Conservation (phyloP, 1,140 invertebrate species). For the Drosophila athabasca region DNA sequence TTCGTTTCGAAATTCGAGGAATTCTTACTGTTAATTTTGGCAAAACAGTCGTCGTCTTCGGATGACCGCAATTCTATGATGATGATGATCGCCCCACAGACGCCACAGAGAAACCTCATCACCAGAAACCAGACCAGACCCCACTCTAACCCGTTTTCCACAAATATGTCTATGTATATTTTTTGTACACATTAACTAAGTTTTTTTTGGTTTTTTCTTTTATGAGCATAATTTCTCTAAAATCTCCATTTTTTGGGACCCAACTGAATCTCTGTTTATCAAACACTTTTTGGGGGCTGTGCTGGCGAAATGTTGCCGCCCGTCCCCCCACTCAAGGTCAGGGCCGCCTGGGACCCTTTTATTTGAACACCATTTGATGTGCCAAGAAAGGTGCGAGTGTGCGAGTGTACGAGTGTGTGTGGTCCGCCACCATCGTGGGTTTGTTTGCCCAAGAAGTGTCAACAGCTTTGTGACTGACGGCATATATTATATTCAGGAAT, state of each 20-base stretch:
- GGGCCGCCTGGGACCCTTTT: conserved; percentile 11
- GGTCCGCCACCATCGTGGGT: conserved; percentile 11
- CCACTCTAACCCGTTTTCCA: conserved; percentile 13
- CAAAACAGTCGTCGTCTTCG: conserved; percentile 9
- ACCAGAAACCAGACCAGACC: not conserved
- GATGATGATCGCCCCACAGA: not conserved
- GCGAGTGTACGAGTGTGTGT: not conserved
- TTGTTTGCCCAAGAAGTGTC: conserved; percentile 40
- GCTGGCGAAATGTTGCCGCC: no score
- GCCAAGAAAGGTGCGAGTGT: conserved; percentile 38
- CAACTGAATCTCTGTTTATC: no score
- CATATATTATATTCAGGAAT: conserved; percentile 14
- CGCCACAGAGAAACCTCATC: not conserved
- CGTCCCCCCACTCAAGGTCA: conserved; percentile 6
- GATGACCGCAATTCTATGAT: not conserved
- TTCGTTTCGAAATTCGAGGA: conserved; percentile 54
- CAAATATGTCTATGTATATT: no score
- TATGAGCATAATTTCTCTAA: no score
- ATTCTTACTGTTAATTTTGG: conserved; percentile 60
- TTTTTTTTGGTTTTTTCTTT: no score
- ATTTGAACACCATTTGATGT: conserved; percentile 35
- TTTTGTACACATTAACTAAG: no score
- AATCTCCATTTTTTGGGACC: no score
- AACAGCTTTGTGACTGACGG: conserved; percentile 32
- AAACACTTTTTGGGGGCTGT: no score